phyloP scores from a whole-genome alignment of 2,888 invertebrate genomes.

The Dolichopus griseipennis region DNA sequence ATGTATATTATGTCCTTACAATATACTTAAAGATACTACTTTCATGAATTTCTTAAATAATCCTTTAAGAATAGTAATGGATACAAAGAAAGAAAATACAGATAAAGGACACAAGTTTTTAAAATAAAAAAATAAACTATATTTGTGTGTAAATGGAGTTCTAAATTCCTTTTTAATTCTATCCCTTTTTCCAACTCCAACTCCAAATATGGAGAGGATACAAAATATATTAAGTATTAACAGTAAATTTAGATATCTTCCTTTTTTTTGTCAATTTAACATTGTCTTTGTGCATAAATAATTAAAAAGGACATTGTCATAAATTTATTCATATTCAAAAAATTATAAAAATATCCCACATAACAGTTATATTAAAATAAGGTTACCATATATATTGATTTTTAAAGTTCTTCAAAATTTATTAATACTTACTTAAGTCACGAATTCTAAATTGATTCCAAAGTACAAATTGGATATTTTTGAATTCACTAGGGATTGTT shows the following conservation, averaged over 20 bases:
- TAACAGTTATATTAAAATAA: background rate
- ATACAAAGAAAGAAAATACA: background rate
- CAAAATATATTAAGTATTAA: background rate
- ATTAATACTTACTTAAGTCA: too few relatives aligned
- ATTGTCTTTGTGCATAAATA: background rate
- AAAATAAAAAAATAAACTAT: too few relatives aligned
- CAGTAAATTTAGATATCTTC: background rate
- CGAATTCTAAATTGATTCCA: too few relatives aligned
- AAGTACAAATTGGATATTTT: too few relatives aligned
- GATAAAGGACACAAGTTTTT: too few relatives aligned
- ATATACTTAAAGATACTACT: background rate
- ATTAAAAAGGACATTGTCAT: slow-evolving; percentile 4
- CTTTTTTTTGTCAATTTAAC: background rate
- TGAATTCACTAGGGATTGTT: too few relatives aligned
- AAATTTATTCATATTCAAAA: background rate
- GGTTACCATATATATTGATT: too few relatives aligned
- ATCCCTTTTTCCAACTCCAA: background rate
- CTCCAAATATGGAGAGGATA: too few relatives aligned
- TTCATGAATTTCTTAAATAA: background rate
- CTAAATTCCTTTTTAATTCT: background rate
- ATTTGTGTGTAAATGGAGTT: background rate
- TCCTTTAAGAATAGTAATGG: background rate
- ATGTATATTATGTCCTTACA: background rate
- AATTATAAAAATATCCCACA: background rate
- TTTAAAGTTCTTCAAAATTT: too few relatives aligned